Percentiles rank a stretch among this genome's conserved stretches.
Conservation (phyloP, 2,888 invertebrate species). For the Drosophila cognata region DNA sequence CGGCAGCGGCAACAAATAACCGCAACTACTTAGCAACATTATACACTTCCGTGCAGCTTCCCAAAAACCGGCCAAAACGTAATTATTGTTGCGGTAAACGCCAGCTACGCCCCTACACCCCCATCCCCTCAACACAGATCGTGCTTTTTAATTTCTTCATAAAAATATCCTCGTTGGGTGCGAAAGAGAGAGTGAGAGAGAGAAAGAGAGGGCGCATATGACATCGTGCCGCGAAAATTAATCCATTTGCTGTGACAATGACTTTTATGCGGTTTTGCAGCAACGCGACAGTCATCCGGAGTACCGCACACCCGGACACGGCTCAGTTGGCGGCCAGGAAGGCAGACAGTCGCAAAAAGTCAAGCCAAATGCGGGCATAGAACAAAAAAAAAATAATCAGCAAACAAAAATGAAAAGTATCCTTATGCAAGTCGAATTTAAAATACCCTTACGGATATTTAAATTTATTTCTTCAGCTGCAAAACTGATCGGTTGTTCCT, state of each 20-base stretch:
- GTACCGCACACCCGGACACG: conserved; percentile 46
- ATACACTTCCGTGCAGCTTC: conserved; percentile 79
- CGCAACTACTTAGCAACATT: conserved; percentile 80
- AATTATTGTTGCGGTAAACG: conserved; percentile 78
- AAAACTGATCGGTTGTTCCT: neutral
- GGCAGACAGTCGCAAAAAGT: conserved; percentile 69
- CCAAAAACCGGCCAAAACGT: conserved; percentile 68
- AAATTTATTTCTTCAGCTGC: neutral
- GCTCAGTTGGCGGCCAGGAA: conserved; percentile 48
- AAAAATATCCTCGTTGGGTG: conserved; percentile 35
- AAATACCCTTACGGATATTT: neutral
- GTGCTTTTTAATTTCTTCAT: conserved; percentile 76
- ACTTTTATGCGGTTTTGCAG: conserved; percentile 79
- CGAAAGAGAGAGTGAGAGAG: conserved; percentile 3
- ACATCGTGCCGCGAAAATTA: conserved; percentile 79
- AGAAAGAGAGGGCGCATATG: conserved; percentile 51
- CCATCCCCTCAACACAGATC: conserved; percentile 51
- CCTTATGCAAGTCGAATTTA: neutral
- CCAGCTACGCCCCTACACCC: conserved; percentile 26
- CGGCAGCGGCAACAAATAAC: conserved; percentile 59
- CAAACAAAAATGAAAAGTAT: neutral
- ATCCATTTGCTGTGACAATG: conserved; percentile 81
- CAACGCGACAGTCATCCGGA: conserved; percentile 66
- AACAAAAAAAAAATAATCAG: conserved; percentile 14
- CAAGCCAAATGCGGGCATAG: conserved; percentile 71